Percentiles rank a stretch among this genome's conserved stretches.
Conservation (phyloP, 2,113 vertebrate genomes). For the Aspidoscelis tigris region DNA sequence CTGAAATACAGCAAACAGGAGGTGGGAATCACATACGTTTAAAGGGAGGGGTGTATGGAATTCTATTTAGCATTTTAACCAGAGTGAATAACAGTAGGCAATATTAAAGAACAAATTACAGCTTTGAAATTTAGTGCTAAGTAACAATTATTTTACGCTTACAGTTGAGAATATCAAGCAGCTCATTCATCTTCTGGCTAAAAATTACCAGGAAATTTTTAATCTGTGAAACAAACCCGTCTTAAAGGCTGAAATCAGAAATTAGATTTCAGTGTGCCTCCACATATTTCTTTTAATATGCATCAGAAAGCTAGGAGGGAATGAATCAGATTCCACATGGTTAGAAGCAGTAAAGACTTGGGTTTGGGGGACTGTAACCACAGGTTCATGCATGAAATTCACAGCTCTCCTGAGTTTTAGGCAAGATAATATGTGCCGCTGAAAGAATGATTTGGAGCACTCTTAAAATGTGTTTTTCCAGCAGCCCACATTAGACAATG, state of each 20-base stretch:
- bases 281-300: neutral
- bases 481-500: no score
- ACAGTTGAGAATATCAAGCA: constrained; percentile 46
- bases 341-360: no score
- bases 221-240: constrained; percentile 44
- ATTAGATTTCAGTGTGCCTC: neutral
- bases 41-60: constrained; percentile 19
- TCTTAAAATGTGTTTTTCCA: no score
- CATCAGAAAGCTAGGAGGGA: neutral
- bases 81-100: constrained; percentile 33
- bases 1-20: constrained; percentile 22
- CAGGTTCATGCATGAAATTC: no score
- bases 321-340: neutral
- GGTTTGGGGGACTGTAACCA: no score
- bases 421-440: no score
- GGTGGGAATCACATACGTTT: neutral
- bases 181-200: constrained; percentile 47
- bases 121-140: constrained; percentile 43
- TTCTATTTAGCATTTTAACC: constrained; percentile 27
- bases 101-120: constrained; percentile 46
- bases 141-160: constrained; percentile 55
- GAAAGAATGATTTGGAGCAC: no score
- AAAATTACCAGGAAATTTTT: constrained; percentile 47
- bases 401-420: no score
- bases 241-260: constrained; percentile 40